Evolutionary conservation across 1,140 invertebrate species (phyloP).

Genomic region (Octopus sinensis): DNA sequence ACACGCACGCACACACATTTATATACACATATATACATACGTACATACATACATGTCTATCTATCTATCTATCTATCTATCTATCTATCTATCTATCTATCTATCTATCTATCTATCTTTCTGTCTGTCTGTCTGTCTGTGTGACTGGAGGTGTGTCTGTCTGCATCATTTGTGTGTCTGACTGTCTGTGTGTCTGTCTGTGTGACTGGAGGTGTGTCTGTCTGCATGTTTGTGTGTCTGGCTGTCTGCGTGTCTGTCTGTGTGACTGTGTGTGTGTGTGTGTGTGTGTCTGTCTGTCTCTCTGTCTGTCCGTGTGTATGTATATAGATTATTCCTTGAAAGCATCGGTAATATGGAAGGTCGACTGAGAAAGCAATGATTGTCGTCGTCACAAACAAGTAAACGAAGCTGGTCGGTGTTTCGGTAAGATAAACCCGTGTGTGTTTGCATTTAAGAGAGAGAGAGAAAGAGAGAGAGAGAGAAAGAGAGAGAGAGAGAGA

Average conservation of each 20-base stretch:
- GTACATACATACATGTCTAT: not conserved
- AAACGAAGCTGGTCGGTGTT: too few species aligned
- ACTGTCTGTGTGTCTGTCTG: not conserved
- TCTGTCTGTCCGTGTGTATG: not conserved
- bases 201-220: not conserved
- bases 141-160: not conserved
- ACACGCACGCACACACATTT: not conserved
- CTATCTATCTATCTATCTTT: constrained; percentile 1
- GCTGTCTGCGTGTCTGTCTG: not conserved
- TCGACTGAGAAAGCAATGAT: not conserved
- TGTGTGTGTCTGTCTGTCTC: not conserved
- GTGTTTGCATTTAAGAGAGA: too few species aligned
- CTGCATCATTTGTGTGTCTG: not conserved
- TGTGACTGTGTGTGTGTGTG: not conserved
- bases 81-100: constrained; percentile 3
- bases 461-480: too few species aligned
- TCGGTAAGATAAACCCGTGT: too few species aligned
- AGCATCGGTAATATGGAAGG: not conserved
- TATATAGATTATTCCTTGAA: not conserved
- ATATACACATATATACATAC: not conserved
- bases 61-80: constrained; percentile 3
- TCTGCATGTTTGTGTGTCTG: not conserved
- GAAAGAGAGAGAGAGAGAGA: too few species aligned
- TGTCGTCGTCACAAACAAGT: too few species aligned
- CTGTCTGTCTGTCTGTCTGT: not conserved